Conservation (phyloP, 2,888 invertebrate species). For the Phyto melanocephala region DNA sequence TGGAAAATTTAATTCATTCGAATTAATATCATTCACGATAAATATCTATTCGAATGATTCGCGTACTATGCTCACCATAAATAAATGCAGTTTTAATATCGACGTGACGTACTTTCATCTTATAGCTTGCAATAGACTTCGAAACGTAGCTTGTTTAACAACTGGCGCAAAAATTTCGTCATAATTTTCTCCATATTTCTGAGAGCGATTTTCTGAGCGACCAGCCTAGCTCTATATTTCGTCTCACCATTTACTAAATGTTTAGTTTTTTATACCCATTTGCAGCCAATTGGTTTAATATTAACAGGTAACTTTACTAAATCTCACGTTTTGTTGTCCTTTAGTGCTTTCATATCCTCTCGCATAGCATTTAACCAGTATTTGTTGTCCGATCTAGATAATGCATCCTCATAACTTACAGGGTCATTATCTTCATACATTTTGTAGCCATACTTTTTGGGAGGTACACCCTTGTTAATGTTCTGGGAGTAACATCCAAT, state of each 20-base stretch:
- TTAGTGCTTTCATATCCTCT: too few species aligned
- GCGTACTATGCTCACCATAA: too few species aligned
- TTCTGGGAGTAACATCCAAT: neutral
- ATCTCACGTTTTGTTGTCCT: too few species aligned
- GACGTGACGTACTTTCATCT: neutral
- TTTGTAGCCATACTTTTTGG: neutral
- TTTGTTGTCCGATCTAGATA: too few species aligned
- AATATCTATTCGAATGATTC: too few species aligned
- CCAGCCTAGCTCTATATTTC: conserved; percentile 10
- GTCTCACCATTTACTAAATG: neutral
- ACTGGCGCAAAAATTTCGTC: conserved; percentile 48
- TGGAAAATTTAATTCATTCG: too few species aligned
- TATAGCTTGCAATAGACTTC: neutral
- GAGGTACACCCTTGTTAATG: conserved; percentile 9
- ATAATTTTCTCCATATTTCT: conserved; percentile 26
- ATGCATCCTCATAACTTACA: neutral
- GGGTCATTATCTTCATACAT: neutral
- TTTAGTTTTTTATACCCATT: conserved; percentile 60
- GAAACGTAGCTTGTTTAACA: conserved; percentile 50
- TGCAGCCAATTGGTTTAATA: neutral
- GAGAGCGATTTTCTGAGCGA: conserved; percentile 2
- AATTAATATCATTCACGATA: too few species aligned
- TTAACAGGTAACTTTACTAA: too few species aligned
- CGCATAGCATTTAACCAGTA: too few species aligned
- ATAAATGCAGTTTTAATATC: conserved; percentile 3